Percentiles rank a stretch among this genome's conserved stretches.
Conservation (phyloP, 2,888 invertebrate species). For the Galerucella pusilla region DNA sequence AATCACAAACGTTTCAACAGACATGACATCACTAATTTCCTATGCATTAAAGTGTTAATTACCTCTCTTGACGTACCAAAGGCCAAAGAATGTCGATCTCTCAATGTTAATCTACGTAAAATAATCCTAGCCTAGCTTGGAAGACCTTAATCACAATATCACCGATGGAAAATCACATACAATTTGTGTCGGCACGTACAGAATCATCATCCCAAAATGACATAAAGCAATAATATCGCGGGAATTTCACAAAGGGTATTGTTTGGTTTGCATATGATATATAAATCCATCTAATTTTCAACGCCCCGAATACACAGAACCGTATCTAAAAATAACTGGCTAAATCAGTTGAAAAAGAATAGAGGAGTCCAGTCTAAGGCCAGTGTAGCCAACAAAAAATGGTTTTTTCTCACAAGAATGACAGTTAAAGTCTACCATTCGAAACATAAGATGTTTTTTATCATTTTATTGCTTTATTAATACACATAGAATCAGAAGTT, state of each 20-base stretch:
- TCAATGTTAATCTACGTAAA: constrained; percentile 37
- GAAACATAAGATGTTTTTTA: too few species aligned
- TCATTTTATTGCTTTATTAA: too few species aligned
- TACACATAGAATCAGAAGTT: too few species aligned
- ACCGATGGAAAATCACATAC: constrained; percentile 49
- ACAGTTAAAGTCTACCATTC: too few species aligned
- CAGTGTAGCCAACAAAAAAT: too few species aligned
- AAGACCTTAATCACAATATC: constrained; percentile 43
- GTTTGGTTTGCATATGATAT: constrained; percentile 41
- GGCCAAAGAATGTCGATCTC: constrained; percentile 44
- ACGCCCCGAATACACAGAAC: not conserved
- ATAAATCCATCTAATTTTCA: constrained; percentile 10
- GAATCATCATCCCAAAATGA: constrained; percentile 37
- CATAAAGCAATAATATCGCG: constrained; percentile 48
- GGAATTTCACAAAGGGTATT: constrained; percentile 50
- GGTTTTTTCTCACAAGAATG: too few species aligned
- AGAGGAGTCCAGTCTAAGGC: too few species aligned
- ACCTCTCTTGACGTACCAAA: constrained; percentile 22
- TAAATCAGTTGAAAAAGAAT: too few species aligned
- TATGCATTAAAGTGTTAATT: constrained; percentile 32
- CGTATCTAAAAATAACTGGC: not conserved
- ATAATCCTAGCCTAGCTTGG: constrained; percentile 41
- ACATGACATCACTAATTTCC: constrained; percentile 14
- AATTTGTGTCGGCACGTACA: constrained; percentile 52
- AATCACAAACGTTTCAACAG: not conserved